These are phyloP conservation scores for Rhea pennata DNA, from an alignment of 2,113 vertebrate species.

Conservation along the genomic window DNA sequence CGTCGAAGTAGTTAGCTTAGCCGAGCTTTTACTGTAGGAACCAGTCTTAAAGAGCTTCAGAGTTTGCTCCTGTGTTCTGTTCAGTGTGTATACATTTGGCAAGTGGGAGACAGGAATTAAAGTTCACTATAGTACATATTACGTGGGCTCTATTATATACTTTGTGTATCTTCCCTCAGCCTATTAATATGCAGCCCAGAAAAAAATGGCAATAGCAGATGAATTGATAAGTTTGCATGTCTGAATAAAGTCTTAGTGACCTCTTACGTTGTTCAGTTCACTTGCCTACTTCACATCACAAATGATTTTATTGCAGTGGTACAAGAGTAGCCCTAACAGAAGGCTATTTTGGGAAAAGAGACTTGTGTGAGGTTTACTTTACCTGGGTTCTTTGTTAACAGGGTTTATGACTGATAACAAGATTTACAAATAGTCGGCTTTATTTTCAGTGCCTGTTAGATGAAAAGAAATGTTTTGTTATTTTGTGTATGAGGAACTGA, in stretches of 20 bases:
- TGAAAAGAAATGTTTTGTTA: neutral
- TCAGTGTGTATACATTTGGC: neutral
- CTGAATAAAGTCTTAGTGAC: neutral
- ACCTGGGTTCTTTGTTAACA: neutral
- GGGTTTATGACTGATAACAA: neutral
- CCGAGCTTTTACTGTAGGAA: neutral
- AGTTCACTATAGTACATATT: neutral
- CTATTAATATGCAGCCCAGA: neutral
- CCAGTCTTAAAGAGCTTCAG: neutral
- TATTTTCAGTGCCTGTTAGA: neutral
- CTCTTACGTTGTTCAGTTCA: neutral
- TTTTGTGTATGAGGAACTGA: neutral
- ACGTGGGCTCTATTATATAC: neutral
- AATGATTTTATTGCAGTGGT: neutral
- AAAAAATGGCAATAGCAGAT: neutral
- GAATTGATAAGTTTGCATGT: neutral
- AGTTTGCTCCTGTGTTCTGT: neutral
- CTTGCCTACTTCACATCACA: neutral
- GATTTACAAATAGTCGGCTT: neutral
- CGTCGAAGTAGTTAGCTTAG: neutral
- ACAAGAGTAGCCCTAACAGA: neutral
- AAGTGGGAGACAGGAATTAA: neutral
- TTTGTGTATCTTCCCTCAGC: neutral
- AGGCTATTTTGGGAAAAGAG: neutral
- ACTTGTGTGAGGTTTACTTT: neutral